phyloP scores from a whole-genome alignment of 2,888 invertebrate genomes.

The Bellardia bayeri region DNA sequence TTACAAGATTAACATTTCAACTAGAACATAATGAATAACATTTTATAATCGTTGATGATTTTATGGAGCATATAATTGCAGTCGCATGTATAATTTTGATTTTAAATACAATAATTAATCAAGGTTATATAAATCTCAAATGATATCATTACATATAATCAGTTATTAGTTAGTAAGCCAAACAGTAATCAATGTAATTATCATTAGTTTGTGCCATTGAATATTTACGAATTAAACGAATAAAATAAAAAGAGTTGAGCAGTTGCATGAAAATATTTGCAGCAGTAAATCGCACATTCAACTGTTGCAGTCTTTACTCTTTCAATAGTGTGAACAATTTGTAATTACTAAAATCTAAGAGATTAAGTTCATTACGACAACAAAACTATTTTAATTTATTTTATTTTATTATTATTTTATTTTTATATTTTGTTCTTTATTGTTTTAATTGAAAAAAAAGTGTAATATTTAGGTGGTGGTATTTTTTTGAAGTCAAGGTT shows the following conservation, averaged over 20 bases:
- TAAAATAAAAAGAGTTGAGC: background rate
- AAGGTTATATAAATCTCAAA: slow-evolving; percentile 40
- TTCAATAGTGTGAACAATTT: slow-evolving; percentile 46
- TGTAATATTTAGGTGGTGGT: slow-evolving; percentile 52
- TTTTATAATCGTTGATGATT: slow-evolving; percentile 9
- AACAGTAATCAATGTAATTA: background rate
- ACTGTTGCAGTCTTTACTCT: slow-evolving; percentile 1
- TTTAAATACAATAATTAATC: slow-evolving; percentile 18
- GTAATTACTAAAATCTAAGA: slow-evolving; percentile 52
- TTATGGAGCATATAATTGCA: slow-evolving; percentile 31
- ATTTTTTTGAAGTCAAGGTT: slow-evolving; percentile 61
- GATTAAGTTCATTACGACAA: slow-evolving; percentile 48
- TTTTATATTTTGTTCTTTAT: slow-evolving; percentile 3
- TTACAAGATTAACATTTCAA: slow-evolving; percentile 48
- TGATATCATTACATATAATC: slow-evolving; percentile 54
- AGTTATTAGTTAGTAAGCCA: slow-evolving; percentile 10
- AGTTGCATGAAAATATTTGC: slow-evolving; percentile 1
- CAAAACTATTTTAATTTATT: slow-evolving; percentile 31
- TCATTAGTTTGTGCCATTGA: background rate
- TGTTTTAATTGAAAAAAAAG: slow-evolving; percentile 7
- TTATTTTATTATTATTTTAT: background rate
- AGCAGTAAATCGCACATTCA: background rate
- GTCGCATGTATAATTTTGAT: slow-evolving; percentile 25
- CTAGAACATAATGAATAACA: slow-evolving; percentile 24
- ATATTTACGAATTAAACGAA: background rate